These are phyloP conservation scores for Drosophila anomalata DNA, from an alignment of 2,888 invertebrate genomes.

Conservation along the genomic window DNA sequence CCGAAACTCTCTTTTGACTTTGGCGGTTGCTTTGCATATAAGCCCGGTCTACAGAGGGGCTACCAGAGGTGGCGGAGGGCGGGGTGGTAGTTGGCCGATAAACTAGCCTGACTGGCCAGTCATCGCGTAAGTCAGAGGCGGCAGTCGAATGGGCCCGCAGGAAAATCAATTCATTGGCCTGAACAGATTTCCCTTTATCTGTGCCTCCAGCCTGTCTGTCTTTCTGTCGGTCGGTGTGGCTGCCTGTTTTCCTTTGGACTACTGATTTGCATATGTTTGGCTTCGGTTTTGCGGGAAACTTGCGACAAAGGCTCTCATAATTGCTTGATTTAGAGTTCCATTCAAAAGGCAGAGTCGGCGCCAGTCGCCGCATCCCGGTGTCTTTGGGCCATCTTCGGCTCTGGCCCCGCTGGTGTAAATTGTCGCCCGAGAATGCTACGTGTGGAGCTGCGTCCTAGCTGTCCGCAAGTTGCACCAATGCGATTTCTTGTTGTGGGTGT, in stretches of 20 bases:
- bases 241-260: constrained; percentile 14
- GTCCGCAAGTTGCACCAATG: constrained; percentile 4
- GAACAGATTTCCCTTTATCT: constrained; percentile 70
- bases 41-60: constrained; percentile 9
- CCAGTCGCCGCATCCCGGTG: constrained; percentile 54
- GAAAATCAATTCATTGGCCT: constrained; percentile 74
- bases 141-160: constrained; percentile 58
- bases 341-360: constrained; percentile 70
- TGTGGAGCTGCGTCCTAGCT: constrained; percentile 16
- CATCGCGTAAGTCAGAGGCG: constrained; percentile 71
- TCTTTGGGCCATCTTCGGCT: constrained; percentile 6
- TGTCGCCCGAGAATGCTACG: constrained; percentile 50
- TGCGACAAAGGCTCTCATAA: constrained; percentile 82
- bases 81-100: constrained; percentile 43
- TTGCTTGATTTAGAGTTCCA: constrained; percentile 83
- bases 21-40: constrained; percentile 71
- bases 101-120: constrained; percentile 57
- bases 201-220: background rate
- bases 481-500: constrained; percentile 63
- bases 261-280: constrained; percentile 71
- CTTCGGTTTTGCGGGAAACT: constrained; percentile 4
- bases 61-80: background rate
- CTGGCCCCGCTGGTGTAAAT: constrained; percentile 64
- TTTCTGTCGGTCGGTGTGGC: background rate
- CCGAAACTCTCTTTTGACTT: constrained; percentile 69